phyloP scores from a whole-genome alignment of 2,113 vertebrate species.

The Emydocephalus ijimae region DNA sequence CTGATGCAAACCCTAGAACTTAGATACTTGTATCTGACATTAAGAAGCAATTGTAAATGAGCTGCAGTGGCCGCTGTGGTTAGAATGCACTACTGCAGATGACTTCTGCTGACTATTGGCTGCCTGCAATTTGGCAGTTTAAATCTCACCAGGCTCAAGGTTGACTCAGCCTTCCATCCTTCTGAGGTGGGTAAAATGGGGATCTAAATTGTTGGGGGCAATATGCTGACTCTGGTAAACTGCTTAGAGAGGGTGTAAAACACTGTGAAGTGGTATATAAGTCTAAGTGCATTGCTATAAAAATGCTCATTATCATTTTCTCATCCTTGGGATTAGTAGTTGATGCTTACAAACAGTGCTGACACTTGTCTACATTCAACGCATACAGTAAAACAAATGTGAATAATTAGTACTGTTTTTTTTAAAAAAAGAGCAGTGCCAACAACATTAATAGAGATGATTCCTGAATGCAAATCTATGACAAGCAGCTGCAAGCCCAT shows the following conservation, averaged over 20 bases:
- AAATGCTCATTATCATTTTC: neutral
- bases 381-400: neutral
- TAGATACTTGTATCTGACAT: neutral
- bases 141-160: too few species aligned
- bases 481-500: neutral
- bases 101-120: too few species aligned
- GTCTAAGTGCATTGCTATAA: neutral
- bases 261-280: too few species aligned
- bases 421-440: neutral
- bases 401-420: conserved; percentile 1
- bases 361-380: neutral
- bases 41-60: neutral
- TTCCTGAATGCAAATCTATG: neutral
- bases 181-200: too few species aligned
- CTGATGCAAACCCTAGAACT: neutral
- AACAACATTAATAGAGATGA: neutral
- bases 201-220: too few species aligned
- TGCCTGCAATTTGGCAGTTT: too few species aligned
- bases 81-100: too few species aligned
- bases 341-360: neutral
- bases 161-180: too few species aligned
- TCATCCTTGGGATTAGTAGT: neutral
- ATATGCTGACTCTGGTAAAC: too few species aligned
- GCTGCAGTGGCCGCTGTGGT: too few species aligned
- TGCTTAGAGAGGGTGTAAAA: too few species aligned